Conservation (phyloP, 1,140 invertebrate genomes). For the Rhyzopertha dominica region DNA sequence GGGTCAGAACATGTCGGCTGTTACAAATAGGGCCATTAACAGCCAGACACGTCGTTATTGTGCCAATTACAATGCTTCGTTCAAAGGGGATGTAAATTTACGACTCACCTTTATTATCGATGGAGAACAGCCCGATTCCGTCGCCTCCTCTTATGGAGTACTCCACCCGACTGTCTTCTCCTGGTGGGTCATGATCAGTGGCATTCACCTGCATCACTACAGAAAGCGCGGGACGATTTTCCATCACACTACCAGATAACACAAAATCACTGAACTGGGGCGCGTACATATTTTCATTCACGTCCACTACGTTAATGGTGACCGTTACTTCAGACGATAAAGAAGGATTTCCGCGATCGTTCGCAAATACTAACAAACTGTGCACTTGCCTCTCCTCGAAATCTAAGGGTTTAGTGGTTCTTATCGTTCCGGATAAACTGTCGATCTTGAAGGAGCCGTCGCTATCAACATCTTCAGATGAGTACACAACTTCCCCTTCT, state of each 20-base stretch:
- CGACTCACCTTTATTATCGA: constrained; percentile 88
- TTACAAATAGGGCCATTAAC: no score
- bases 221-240: constrained; percentile 70
- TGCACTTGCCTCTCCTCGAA: constrained; percentile 83
- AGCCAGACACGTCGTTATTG: no score
- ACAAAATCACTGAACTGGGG: constrained; percentile 83
- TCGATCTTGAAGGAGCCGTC: constrained; percentile 71
- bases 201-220: constrained; percentile 72
- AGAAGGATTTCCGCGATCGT: constrained; percentile 70
- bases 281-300: constrained; percentile 84
- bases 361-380: constrained; percentile 76
- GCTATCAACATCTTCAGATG: constrained; percentile 63
- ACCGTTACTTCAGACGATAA: constrained; percentile 69
- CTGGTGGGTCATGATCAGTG: constrained; percentile 70
- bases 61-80: no score
- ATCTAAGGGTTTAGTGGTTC: constrained; percentile 70
- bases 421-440: constrained; percentile 73
- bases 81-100: no score
- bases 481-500: constrained; percentile 72
- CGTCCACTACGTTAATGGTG: constrained; percentile 85
- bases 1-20: no score
- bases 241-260: constrained; percentile 61
- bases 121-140: constrained; percentile 85
- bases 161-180: constrained; percentile 70
- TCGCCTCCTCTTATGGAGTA: constrained; percentile 87